phyloP scores from a whole-genome alignment of 2,888 invertebrate genomes.

The Watsonalla cultraria region DNA sequence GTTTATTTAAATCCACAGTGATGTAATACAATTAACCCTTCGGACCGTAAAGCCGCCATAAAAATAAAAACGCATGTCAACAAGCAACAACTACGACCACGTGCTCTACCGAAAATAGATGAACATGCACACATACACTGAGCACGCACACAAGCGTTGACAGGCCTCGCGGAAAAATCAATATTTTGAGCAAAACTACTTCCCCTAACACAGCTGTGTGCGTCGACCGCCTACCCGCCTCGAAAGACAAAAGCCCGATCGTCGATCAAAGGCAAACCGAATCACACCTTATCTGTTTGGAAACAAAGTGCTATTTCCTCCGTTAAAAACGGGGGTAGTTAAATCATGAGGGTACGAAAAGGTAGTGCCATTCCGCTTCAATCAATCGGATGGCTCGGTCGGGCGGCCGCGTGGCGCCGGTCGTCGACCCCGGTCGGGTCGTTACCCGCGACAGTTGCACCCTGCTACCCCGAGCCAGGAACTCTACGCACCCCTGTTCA shows the following conservation, averaged over 20 bases:
- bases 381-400: conserved; percentile 71
- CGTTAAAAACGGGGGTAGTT: conserved; percentile 58
- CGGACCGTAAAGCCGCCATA: conserved; percentile 53
- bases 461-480: conserved; percentile 67
- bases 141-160: conserved; percentile 41
- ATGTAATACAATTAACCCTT: conserved; percentile 61
- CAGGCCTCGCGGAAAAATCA: conserved; percentile 73
- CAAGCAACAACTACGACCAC: conserved; percentile 74
- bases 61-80: conserved; percentile 76
- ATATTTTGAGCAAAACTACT: conserved; percentile 79
- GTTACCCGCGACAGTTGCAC: conserved; percentile 73
- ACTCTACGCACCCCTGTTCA: conserved; percentile 64
- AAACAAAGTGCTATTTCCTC: conserved; percentile 56
- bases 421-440: conserved; percentile 71
- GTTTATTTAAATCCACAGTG: conserved; percentile 32
- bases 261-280: conserved; percentile 32
- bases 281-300: conserved; percentile 54
- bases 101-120: conserved; percentile 74
- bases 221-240: conserved; percentile 35
- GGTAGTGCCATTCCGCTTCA: conserved; percentile 65
- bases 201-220: conserved; percentile 68
- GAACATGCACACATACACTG: conserved; percentile 43
- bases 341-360: conserved; percentile 55
- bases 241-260: conserved; percentile 36
- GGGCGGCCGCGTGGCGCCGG: conserved; percentile 73